These are phyloP conservation scores for Aplidium turbinatum DNA, from an alignment of 23 tunicate genomes.

Conservation along the genomic window DNA sequence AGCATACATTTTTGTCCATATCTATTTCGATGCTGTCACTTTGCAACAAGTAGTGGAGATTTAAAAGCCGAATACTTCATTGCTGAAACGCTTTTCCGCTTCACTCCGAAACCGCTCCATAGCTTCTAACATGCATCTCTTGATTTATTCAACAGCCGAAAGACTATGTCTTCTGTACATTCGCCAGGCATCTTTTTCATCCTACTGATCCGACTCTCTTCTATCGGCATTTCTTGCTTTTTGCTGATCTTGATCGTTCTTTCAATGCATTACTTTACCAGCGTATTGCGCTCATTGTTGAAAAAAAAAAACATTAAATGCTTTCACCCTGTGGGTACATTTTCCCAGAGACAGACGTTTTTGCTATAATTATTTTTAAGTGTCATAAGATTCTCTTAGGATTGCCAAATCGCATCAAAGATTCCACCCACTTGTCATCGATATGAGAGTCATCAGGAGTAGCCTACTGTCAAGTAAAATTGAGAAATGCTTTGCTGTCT, in stretches of 20 bases:
- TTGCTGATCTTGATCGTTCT: slow-evolving; percentile 27
- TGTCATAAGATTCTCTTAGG: slow-evolving; percentile 39
- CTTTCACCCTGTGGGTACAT: slow-evolving; percentile 35
- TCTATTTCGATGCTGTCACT: slow-evolving; percentile 19
- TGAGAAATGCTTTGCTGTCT: too few species aligned
- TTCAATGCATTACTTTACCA: slow-evolving; percentile 28
- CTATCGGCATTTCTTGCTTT: slow-evolving; percentile 32
- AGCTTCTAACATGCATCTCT: slow-evolving; percentile 42
- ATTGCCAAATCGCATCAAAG: too few species aligned
- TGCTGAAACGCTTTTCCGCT: slow-evolving; percentile 37
- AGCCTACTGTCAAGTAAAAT: too few species aligned
- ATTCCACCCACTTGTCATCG: too few species aligned
- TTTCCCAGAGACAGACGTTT: slow-evolving; percentile 28
- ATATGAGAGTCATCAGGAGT: too few species aligned
- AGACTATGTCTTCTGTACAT: slow-evolving; percentile 40
- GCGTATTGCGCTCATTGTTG: slow-evolving; percentile 33
- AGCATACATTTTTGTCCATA: slow-evolving; percentile 26
- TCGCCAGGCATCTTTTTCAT: slow-evolving; percentile 50
- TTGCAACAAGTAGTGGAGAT: slow-evolving; percentile 36
- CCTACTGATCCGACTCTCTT: slow-evolving; percentile 33
- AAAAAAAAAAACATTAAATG: slow-evolving; percentile 38
- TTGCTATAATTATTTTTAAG: slow-evolving; percentile 29
- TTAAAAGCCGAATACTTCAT: slow-evolving; percentile 41
- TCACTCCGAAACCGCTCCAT: slow-evolving; percentile 40
- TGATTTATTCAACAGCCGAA: slow-evolving; percentile 37